Base-by-base conservation (phyloP, 2,888 invertebrate genomes). In the Oxystoma pomonae region DNA sequence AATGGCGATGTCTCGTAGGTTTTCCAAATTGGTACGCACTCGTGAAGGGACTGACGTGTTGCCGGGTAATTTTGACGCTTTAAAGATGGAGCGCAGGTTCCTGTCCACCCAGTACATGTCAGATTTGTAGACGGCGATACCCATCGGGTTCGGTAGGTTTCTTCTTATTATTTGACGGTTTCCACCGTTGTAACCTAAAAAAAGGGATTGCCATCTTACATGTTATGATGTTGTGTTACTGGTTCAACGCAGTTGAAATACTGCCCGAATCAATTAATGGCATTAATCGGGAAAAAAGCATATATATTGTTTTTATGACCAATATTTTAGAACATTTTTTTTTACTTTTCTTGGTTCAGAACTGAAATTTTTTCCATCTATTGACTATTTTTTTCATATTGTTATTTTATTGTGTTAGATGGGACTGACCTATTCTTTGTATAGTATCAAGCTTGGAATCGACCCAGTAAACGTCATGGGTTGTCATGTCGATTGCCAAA, bases 401-500 rank as follows among this genome's bases (percentile, higher is more conserved):
- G n/a, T n/a, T n/a, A n/a, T n/a, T n/a, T n/a, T n/a, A n/a, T n/a
- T n/a, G n/a, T n/a, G n/a, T n/a, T n/a, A n/a, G n/a, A n/a, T n/a
- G n/a, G n/a, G n/a, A 35, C 35, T 35, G 3, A 35, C 92, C 89
- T n/a, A 95, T 90, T 78, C 91, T 93, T 77, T 97, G 97, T 62
- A 99, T 96, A 73, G 90, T 93, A 76, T 99, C 98, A 21, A 96
- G 83, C 76, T 92, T 91, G 0, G 96, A 92, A 78, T 99, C 99
- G 0, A 96, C 95, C 98, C 98, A 99, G 78, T 94, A 99, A 0
- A 99, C 91, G 76, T 98, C 96, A 75, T 98, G 94, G 0, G 95
- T 96, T 55, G 88, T 81, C 86, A 94, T 92, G 76, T 98, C 98
- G 20, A 98, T 89, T 0, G 95, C 93, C 22, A 98, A 81, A 78